Percentiles rank a stretch among this genome's conserved stretches.
These are phyloP conservation scores for Cirrhinus mrigala DNA, from an alignment of 2,797 vertebrate species.

Conservation along the genomic window DNA sequence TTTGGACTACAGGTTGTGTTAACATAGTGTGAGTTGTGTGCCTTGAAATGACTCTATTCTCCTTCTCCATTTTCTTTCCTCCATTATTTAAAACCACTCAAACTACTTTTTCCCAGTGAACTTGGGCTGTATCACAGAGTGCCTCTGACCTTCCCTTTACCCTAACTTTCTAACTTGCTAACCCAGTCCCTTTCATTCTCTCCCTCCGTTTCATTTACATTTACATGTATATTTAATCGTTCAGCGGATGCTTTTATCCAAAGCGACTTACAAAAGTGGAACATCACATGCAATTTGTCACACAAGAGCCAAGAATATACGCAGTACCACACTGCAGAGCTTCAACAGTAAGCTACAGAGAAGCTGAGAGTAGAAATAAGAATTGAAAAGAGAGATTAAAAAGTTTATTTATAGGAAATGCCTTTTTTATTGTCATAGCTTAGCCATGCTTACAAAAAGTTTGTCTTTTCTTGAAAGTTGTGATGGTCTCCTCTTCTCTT, in stretches of 20 bases:
- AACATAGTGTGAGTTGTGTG: neutral
- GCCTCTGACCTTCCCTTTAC: slow-evolving; percentile 8
- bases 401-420: neutral
- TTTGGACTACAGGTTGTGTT: neutral
- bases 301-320: neutral
- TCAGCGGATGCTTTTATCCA: slow-evolving; percentile 22
- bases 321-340: neutral
- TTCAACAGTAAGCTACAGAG: neutral
- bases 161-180: neutral
- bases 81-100: slow-evolving; percentile 46
- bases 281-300: slow-evolving; percentile 20
- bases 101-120: slow-evolving; percentile 4
- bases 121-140: neutral
- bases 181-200: neutral
- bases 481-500: neutral
- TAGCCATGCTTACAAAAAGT: slow-evolving; percentile 2
- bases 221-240: slow-evolving; percentile 13
- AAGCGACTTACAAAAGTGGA: slow-evolving; percentile 16
- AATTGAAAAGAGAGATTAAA: neutral
- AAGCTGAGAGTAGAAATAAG: slow-evolving; percentile 8
- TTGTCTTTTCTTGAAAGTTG: neutral
- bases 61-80: slow-evolving; percentile 27
- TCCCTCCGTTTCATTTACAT: slow-evolving; percentile 16
- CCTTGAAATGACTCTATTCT: slow-evolving; percentile 15
- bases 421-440: neutral